These are phyloP conservation scores for Falco cherrug DNA, from an alignment of 2,797 vertebrate genomes.

Conservation along the genomic window DNA sequence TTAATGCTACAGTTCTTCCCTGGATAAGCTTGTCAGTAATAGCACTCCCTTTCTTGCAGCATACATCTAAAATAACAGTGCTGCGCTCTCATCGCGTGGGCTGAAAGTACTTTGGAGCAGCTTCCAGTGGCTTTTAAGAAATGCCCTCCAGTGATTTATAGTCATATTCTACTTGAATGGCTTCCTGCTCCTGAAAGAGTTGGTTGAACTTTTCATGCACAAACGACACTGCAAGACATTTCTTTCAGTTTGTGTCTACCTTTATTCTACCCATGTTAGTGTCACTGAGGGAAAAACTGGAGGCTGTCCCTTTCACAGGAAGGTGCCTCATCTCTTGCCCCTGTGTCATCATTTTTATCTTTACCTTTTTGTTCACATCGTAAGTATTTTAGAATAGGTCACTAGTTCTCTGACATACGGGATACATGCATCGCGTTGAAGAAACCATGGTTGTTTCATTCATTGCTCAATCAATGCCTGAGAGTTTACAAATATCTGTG, in stretches of 20 bases:
- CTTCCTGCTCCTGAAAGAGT: constrained; percentile 1
- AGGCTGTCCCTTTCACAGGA: neutral
- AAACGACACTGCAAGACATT: neutral
- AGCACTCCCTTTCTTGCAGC: neutral
- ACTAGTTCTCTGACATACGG: neutral
- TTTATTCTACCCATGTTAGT: neutral
- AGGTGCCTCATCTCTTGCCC: neutral
- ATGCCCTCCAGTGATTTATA: neutral
- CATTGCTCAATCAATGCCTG: neutral
- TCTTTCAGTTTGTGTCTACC: neutral
- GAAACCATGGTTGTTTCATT: neutral
- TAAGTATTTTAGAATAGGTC: neutral
- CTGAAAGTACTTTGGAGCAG: constrained; percentile 8
- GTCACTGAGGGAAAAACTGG: neutral
- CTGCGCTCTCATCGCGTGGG: neutral
- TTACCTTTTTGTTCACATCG: neutral
- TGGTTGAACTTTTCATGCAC: neutral
- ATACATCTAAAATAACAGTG: neutral
- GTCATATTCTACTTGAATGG: neutral
- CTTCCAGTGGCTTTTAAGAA: constrained; percentile 23
- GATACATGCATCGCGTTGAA: neutral
- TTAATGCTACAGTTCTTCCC: neutral
- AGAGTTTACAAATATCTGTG: neutral
- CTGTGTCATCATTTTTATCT: neutral
- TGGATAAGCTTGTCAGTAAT: neutral